Evolutionary conservation across 2,888 invertebrate species (phyloP), one percentile per base, ranked within the genome.

Genomic region (Suillia variegata): DNA sequence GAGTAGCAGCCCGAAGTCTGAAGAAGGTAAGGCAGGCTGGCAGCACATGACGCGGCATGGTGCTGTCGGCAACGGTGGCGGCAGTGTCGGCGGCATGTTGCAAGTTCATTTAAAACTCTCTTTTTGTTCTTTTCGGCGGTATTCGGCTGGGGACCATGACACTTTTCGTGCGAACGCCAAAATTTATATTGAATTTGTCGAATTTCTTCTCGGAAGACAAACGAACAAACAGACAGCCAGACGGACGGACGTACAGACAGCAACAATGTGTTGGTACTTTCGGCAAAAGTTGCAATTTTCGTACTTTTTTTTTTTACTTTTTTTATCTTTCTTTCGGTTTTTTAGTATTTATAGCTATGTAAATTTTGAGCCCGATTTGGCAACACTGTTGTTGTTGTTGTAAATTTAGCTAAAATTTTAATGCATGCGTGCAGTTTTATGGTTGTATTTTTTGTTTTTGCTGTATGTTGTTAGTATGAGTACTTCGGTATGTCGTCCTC

Each of bases 391-490:
- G 67, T 49, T 49, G 5, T 17, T 18, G 12, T 26, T 34, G 45
- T 38, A 51, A 50, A 56, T 38, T 38, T 38, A 8, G 31, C 12
- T 31, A 8, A 38, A 38, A 10, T 38, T 38, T 38, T 38, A 38
- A 38, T 38, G 38, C 38, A 5, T 10, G 10, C 31, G 31, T 38
- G 38, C 38, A 38, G 15, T 38, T 38, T 38, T 26, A 26, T 38
- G 38, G 15, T 38, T 10, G 38, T n/a, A n/a, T 31, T 24, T 52
- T 20, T 61, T 62, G n/a, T n/a, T 68, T 61, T 67, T 66, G 62
- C 62, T 64, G 70, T 66, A 67, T 69, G 67, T 69, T 67, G 65
- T 64, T 60, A 58, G 56, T 56, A 62, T 55, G 34, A 52, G 52
- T 67, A 58, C 50, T 67, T 59, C n/a, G n/a, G n/a, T n/a, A n/a